These are phyloP conservation scores for Tridacna gigas DNA, from an alignment of 2,888 invertebrate genomes.

Conservation along the genomic window DNA sequence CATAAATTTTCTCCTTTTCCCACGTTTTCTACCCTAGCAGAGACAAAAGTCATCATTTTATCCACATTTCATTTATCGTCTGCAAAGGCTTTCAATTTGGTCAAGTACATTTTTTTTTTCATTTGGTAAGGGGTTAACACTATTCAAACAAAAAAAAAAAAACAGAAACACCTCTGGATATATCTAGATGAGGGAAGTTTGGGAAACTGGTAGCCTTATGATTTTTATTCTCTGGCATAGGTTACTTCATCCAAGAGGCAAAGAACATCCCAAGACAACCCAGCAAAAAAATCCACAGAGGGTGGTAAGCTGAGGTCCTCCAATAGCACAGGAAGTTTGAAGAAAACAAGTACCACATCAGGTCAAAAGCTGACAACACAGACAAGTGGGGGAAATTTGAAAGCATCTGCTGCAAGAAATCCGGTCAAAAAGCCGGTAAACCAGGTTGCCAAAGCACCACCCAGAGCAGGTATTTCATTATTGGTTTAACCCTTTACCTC, in stretches of 20 bases:
- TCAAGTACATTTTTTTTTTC: too few species aligned
- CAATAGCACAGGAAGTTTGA: conserved; percentile 49
- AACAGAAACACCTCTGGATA: neutral
- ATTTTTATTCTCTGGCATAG: neutral
- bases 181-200: neutral
- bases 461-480: conserved; percentile 32
- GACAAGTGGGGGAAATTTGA: conserved; percentile 46
- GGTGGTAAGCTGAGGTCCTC: conserved; percentile 26
- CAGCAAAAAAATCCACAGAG: neutral
- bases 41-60: too few species aligned
- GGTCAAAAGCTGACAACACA: conserved; percentile 19
- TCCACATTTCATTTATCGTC: too few species aligned
- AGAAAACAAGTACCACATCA: neutral
- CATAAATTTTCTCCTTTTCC: too few species aligned
- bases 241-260: conserved; percentile 39
- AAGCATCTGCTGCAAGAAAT: neutral
- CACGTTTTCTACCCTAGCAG: too few species aligned
- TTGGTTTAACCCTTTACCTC: neutral
- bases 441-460: conserved; percentile 35
- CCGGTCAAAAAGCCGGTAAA: neutral
- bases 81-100: too few species aligned
- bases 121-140: too few species aligned
- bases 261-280: conserved; percentile 27
- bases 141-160: neutral
- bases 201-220: neutral